A percentile compares a stretch with the other conserved stretches of the same genome.
phyloP scores from a whole-genome alignment of 2,888 invertebrate genomes.

The Diarsia mendica region DNA sequence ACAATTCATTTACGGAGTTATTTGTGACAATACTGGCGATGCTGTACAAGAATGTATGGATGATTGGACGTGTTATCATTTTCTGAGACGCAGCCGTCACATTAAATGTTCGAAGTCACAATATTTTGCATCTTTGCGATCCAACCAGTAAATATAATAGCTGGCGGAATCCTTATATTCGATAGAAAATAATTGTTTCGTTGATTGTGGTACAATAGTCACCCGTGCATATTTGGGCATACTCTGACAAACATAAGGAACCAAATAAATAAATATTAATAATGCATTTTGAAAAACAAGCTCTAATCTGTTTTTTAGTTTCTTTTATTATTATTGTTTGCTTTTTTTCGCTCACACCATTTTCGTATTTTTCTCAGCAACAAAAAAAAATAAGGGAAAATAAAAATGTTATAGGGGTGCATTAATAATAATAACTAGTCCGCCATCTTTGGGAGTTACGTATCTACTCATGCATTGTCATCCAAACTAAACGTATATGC shows the following conservation, averaged over 20 bases:
- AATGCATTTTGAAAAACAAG: too few species aligned
- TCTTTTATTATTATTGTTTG: too few species aligned
- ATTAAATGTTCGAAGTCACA: neutral
- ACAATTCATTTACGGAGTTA: neutral
- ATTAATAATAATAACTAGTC: neutral
- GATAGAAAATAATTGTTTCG: neutral
- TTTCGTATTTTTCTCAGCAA: too few species aligned
- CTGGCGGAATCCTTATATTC: neutral
- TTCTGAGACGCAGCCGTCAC: neutral
- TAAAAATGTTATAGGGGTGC: neutral
- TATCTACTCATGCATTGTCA: neutral
- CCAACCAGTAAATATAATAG: neutral
- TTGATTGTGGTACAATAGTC: neutral
- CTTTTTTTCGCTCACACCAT: too few species aligned
- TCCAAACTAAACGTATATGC: neutral
- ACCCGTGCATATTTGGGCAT: neutral
- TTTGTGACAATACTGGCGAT: neutral
- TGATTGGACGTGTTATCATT: neutral
- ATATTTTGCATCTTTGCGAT: neutral
- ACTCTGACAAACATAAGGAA: neutral
- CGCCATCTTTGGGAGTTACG: neutral
- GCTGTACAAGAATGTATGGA: slow-evolving; percentile 13
- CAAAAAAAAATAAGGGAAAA: too few species aligned
- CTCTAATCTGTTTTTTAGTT: neutral
- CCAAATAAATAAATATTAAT: too few species aligned